Base-by-base conservation (phyloP, 1,140 invertebrate species). In the Nomia melanderi region DNA sequence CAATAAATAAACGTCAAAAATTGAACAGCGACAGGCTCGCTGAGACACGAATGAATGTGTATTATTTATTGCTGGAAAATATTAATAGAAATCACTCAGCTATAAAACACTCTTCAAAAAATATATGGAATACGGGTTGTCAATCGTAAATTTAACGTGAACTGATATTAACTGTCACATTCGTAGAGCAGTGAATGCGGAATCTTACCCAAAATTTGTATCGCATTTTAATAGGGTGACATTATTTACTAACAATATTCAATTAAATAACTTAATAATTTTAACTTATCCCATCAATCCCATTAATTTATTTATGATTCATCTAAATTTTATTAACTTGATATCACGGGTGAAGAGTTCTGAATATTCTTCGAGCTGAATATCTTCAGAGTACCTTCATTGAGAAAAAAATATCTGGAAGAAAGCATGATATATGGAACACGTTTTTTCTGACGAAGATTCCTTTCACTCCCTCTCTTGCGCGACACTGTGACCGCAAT, bases 401-500 rank as follows among this genome's bases (percentile, higher is more conserved):
- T 20, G 14, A n/a, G 3, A 14, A n/a, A 11, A 23, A 23, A 50
- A n/a, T 14, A 14, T 17, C 2, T 14, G 6, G 0, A 17, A 44
- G 20, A 17, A 44, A 44, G 41, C 14, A 17, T 39, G 12, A 17
- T 17, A 4, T 44, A 27, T 31, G 20, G 36, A 8, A 39, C 33
- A 29, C 9, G 25, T 23, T 23, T 44, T 20, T 6, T n/a, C 5
- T 7, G 2, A 4, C 14, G 12, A 73, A 54, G 31, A 50, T 39
- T 69, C 31, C 27, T 29, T 59, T 47, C 25, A 4, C 12, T 59
- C 20, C 31, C 27, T 39, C 57, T 50, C 25, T 9, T 17, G 47
- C 20, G 65, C 33, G 39, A 47, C 53, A 36, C 53, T 64, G 53
- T 67, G 33, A 23, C 41, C n/a, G 27, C n/a, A 62, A 71, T 71